A percentile compares a stretch with the other conserved stretches of the same genome.
These are phyloP conservation scores for Phortica okadai DNA, from an alignment of 2,888 invertebrate species.

Conservation along the genomic window DNA sequence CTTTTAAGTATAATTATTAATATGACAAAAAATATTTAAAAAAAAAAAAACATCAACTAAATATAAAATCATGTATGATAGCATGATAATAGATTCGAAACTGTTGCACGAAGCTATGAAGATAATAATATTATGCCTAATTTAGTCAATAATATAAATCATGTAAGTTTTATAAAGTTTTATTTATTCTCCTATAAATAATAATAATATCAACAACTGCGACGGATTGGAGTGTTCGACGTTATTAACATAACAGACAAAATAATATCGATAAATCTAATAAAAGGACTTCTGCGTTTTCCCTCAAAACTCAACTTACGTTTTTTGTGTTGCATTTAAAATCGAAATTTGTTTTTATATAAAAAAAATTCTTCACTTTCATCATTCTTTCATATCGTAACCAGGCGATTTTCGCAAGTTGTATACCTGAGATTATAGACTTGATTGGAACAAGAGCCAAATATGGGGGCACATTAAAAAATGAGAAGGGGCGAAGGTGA, in stretches of 20 bases:
- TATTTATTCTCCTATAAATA: slow-evolving; percentile 6
- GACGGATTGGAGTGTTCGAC: not conserved
- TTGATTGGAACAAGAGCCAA: slow-evolving; percentile 99
- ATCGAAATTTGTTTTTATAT: slow-evolving; percentile 48
- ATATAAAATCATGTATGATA: not conserved
- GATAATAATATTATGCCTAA: slow-evolving; percentile 14
- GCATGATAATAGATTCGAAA: not conserved
- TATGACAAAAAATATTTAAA: not conserved
- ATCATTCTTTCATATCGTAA: slow-evolving; percentile 75
- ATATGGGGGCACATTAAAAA: slow-evolving; percentile 99
- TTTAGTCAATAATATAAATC: not conserved
- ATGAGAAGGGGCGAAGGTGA: slow-evolving; percentile 99
- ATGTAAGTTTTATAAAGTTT: slow-evolving; percentile 18
- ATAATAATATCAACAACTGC: slow-evolving; percentile 1
- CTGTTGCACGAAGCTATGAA: not conserved
- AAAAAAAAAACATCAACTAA: not conserved
- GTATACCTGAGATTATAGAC: slow-evolving; percentile 99
- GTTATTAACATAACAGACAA: not conserved
- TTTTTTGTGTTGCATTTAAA: slow-evolving; percentile 47
- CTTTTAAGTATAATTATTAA: slow-evolving; percentile 45
- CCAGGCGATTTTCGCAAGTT: slow-evolving; percentile 99
- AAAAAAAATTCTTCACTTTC: slow-evolving; percentile 69
- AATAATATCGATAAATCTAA: not conserved
- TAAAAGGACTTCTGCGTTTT: not conserved
- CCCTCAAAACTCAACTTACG: not conserved